Evolutionary conservation across 2,797 vertebrate species (phyloP).

Genomic region (Spea hammondii): DNA sequence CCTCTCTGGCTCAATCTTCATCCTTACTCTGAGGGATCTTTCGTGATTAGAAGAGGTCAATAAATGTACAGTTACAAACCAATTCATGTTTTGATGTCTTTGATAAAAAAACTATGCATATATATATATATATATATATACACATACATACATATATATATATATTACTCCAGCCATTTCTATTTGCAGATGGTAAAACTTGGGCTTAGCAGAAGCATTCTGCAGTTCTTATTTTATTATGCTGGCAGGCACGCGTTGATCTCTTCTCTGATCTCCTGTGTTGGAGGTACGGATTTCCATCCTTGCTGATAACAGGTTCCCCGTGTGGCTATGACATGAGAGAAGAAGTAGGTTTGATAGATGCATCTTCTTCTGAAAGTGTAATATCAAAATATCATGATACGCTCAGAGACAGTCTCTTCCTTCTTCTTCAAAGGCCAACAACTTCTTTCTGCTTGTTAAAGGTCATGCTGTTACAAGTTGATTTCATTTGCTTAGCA

Average conservation of each 20-base stretch:
- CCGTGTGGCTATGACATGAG: constrained; percentile 43
- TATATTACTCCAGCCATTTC: constrained; percentile 33
- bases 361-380: constrained; percentile 47
- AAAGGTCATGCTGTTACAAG: constrained; percentile 48
- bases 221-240: constrained; percentile 49
- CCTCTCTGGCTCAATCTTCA: no score
- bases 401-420: constrained; percentile 33
- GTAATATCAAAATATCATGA: constrained; percentile 48
- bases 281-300: constrained; percentile 51
- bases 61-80: no score
- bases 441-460: constrained; percentile 47
- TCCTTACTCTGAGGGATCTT: no score
- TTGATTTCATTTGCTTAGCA: constrained; percentile 47
- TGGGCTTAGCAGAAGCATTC: constrained; percentile 36
- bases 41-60: no score
- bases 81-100: no score
- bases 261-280: constrained; percentile 46
- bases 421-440: constrained; percentile 42
- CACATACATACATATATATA: not conserved
- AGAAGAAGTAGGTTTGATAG: constrained; percentile 42
- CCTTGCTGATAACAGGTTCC: constrained; percentile 46
- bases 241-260: constrained; percentile 48
- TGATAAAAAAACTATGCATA: no score
- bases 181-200: constrained; percentile 44
- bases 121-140: no score